These are phyloP conservation scores for Anniella stebbinsi DNA, from an alignment of 2,797 vertebrate genomes.

Conservation along the genomic window DNA sequence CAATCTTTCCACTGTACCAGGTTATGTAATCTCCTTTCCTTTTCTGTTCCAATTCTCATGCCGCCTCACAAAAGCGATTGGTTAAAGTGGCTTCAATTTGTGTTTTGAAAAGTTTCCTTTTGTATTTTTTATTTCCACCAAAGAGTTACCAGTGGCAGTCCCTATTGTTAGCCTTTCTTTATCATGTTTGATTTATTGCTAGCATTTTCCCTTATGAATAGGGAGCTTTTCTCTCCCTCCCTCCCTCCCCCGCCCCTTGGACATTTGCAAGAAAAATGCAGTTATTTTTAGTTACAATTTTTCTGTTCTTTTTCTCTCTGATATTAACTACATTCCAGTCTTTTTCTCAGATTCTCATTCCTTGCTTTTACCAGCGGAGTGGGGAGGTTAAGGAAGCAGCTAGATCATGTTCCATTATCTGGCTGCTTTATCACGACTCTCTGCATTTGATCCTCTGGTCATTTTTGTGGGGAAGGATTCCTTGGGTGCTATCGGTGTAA, in stretches of 20 bases:
- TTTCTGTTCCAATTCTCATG: constrained; percentile 31
- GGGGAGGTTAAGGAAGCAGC: not conserved
- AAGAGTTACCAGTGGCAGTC: constrained; percentile 31
- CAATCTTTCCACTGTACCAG: constrained; percentile 42
- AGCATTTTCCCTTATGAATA: not conserved
- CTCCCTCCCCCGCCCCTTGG: not conserved
- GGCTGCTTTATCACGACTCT: not conserved
- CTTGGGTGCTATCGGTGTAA: not conserved
- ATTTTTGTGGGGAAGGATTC: not conserved
- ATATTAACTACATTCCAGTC: not conserved
- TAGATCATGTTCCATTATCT: constrained; percentile 14
- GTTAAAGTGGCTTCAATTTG: not conserved
- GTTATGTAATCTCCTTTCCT: constrained; percentile 44
- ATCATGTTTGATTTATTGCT: constrained; percentile 37
- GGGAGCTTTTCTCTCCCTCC: not conserved
- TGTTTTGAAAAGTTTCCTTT: constrained; percentile 36
- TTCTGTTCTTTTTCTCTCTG: not conserved
- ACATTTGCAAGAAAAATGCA: constrained; percentile 24
- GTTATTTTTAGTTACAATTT: constrained; percentile 18
- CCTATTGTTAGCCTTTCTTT: constrained; percentile 14
- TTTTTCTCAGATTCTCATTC: not conserved
- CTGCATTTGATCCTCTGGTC: constrained; percentile 25
- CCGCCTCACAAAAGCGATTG: not conserved
- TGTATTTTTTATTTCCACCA: constrained; percentile 28
- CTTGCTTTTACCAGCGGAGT: constrained; percentile 28